Conservation (phyloP, 2,797 vertebrate genomes). For the Poecile montanus region DNA sequence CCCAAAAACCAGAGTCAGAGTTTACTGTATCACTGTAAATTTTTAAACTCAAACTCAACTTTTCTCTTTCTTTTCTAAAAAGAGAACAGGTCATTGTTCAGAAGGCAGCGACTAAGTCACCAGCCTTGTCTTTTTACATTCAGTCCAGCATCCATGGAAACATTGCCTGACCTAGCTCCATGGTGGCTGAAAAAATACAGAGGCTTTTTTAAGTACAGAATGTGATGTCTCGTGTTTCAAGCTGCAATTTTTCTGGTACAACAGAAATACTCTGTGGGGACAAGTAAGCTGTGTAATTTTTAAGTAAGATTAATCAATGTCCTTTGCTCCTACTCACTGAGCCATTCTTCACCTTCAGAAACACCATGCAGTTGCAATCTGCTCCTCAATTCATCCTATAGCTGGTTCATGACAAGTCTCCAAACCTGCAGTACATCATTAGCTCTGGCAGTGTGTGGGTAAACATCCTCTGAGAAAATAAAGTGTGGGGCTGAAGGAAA, state of each 20-base stretch:
- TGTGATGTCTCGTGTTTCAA: not conserved
- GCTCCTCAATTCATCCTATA: not conserved
- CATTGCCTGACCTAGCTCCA: not conserved
- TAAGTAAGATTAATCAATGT: not conserved
- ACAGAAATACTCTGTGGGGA: not conserved
- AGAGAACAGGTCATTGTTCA: not conserved
- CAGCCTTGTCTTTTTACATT: not conserved
- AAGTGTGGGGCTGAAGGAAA: not conserved
- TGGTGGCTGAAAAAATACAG: not conserved
- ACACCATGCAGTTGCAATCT: not conserved
- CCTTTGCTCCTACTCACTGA: not conserved
- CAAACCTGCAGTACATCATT: not conserved
- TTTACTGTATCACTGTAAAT: not conserved
- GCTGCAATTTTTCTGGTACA: not conserved
- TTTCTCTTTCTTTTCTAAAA: not conserved
- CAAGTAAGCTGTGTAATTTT: not conserved
- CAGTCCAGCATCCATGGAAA: not conserved
- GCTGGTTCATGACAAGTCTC: not conserved
- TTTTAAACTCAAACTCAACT: not conserved
- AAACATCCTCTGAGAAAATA: slow-evolving; percentile 17
- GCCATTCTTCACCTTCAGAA: slow-evolving; percentile 16
- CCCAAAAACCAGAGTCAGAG: not conserved
- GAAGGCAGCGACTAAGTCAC: not conserved
- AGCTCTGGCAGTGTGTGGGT: not conserved
- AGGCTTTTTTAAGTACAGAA: not conserved